Percentiles rank a stretch among this genome's conserved stretches.
Evolutionary conservation across 2,113 vertebrate species (phyloP).

Genomic region (Alethe castanea): DNA sequence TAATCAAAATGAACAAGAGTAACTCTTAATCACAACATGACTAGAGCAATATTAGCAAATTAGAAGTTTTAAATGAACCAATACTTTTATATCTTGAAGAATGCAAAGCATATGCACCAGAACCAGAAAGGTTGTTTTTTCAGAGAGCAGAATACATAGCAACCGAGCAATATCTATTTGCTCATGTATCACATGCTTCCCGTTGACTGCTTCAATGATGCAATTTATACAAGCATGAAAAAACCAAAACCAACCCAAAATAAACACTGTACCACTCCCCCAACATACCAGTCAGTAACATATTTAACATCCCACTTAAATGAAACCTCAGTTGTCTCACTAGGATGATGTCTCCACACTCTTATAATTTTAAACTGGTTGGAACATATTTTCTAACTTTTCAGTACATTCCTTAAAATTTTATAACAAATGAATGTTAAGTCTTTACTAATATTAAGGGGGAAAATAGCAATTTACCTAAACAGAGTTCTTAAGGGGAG

Average conservation of each 20-base stretch:
- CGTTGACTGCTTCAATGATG: background rate
- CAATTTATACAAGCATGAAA: background rate
- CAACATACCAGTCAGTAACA: background rate
- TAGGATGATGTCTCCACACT: background rate
- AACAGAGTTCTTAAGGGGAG: background rate
- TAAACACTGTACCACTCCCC: background rate
- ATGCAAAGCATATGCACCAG: background rate
- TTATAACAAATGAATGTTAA: background rate
- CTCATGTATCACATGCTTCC: background rate
- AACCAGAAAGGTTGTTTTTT: background rate
- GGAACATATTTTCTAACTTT: background rate
- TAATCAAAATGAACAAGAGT: background rate
- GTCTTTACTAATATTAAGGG: background rate
- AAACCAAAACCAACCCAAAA: background rate
- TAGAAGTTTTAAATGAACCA: background rate
- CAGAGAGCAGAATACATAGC: background rate
- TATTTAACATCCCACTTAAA: background rate
- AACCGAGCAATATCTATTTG: conserved; percentile 7
- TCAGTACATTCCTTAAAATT: background rate
- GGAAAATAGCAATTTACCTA: background rate
- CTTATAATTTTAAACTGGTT: background rate
- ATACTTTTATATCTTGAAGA: background rate
- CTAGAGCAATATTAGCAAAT: background rate
- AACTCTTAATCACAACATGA: background rate
- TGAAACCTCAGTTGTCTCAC: background rate